Conservation (phyloP, 2,888 invertebrate species). For the Lathronympha strigana region DNA sequence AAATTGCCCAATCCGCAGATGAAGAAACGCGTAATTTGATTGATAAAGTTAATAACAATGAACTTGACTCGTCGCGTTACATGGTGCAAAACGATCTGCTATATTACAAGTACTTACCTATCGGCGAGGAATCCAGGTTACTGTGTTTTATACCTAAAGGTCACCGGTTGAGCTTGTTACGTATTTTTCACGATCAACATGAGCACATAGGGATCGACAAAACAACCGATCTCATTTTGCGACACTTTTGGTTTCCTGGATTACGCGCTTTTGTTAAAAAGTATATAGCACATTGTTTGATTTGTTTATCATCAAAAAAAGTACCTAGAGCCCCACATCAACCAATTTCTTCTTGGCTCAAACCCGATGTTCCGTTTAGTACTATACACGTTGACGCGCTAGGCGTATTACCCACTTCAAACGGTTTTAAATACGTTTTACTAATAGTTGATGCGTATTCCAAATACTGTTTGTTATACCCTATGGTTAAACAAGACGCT, state of each 20-base stretch:
- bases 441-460: constrained; percentile 34
- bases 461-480: constrained; percentile 29
- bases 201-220: constrained; percentile 16
- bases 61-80: constrained; percentile 26
- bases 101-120: constrained; percentile 23
- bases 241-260: constrained; percentile 14
- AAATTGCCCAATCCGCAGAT: constrained; percentile 4
- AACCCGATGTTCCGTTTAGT: not conserved
- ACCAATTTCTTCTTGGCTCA: constrained; percentile 5
- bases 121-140: constrained; percentile 31
- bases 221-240: not conserved
- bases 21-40: not conserved
- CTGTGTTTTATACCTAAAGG: constrained; percentile 12
- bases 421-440: constrained; percentile 41
- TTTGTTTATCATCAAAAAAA: constrained; percentile 5
- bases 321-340: constrained; percentile 4
- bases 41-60: constrained; percentile 1
- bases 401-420: constrained; percentile 23
- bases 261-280: constrained; percentile 1
- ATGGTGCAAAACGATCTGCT: constrained; percentile 26
- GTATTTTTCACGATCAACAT: constrained; percentile 20
- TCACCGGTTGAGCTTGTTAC: not conserved
- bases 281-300: constrained; percentile 9
- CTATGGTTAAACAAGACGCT: constrained; percentile 25
- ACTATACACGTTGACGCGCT: constrained; percentile 1